Conservation (phyloP, 1,140 invertebrate species). For the Lepidurus couesii region DNA sequence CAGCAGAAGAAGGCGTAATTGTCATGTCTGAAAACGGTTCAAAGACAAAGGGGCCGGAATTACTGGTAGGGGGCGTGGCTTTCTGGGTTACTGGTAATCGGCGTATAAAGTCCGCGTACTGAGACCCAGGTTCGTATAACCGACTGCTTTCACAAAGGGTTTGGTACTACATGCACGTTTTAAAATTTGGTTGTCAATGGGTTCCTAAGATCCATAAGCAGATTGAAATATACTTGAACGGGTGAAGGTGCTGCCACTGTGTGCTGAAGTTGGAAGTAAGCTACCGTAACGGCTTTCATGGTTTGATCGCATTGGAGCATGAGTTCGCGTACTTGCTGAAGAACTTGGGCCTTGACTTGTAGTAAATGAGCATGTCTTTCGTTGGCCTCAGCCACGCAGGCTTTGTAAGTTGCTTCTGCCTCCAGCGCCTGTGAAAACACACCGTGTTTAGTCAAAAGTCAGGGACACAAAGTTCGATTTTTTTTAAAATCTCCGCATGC, state of each 20-base stretch:
- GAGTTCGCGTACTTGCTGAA: slow-evolving; percentile 50
- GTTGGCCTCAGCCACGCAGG: slow-evolving; percentile 52
- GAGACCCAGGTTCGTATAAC: slow-evolving; percentile 51
- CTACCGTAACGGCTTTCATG: slow-evolving; percentile 51
- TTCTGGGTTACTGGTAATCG: slow-evolving; percentile 42
- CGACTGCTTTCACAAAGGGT: slow-evolving; percentile 50
- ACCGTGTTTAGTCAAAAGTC: background rate
- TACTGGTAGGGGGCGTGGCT: slow-evolving; percentile 27
- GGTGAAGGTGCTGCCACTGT: slow-evolving; percentile 48
- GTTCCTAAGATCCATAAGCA: background rate
- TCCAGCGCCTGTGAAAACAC: slow-evolving; percentile 44
- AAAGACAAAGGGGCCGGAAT: slow-evolving; percentile 46
- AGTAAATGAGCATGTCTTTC: slow-evolving; percentile 46
- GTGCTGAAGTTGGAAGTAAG: slow-evolving; percentile 54
- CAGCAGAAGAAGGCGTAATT: slow-evolving; percentile 28
- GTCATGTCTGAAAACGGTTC: slow-evolving; percentile 44
- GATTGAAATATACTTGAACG: slow-evolving; percentile 44
- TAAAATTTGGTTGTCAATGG: slow-evolving; percentile 14
- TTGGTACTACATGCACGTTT: slow-evolving; percentile 46
- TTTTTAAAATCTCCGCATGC: no score
- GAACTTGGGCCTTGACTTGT: slow-evolving; percentile 47
- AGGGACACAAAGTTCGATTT: no score
- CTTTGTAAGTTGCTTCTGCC: slow-evolving; percentile 52
- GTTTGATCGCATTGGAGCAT: slow-evolving; percentile 51
- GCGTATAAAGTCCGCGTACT: slow-evolving; percentile 52